Conservation (phyloP, 2,888 invertebrate genomes). For the Linnaemya tessellans region DNA sequence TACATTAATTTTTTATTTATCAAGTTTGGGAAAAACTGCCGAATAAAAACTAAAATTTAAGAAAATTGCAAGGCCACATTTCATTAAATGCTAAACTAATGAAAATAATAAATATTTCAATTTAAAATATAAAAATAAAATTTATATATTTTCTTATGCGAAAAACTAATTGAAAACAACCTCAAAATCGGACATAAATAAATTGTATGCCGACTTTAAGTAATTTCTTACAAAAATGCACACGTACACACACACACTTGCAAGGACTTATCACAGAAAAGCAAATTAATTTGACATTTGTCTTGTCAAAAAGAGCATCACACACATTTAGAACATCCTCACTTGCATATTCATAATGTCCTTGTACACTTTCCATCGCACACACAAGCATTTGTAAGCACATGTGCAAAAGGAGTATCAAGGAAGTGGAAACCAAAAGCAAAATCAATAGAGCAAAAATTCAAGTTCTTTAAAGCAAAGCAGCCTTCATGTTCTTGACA, state of each 20-base stretch:
- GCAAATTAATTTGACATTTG: constrained; percentile 61
- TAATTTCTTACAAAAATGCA: not conserved
- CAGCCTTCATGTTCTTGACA: not conserved
- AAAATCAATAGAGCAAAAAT: constrained; percentile 14
- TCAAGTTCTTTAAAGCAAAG: constrained; percentile 23
- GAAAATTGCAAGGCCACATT: no score
- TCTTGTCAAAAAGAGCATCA: constrained; percentile 54
- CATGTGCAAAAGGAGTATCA: not conserved
- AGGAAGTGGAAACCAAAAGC: not conserved
- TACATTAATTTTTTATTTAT: no score
- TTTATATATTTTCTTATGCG: not conserved
- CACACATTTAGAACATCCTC: constrained; percentile 29
- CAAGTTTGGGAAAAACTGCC: no score
- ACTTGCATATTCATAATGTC: not conserved
- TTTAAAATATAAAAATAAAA: not conserved
- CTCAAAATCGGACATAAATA: not conserved
- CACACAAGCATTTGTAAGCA: constrained; percentile 21
- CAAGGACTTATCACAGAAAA: constrained; percentile 1
- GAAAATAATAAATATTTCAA: no score
- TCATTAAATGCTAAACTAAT: no score
- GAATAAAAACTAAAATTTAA: no score
- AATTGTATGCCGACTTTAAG: not conserved
- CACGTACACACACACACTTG: not conserved
- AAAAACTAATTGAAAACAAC: not conserved
- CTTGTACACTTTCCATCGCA: not conserved